A percentile compares a stretch with the other conserved stretches of the same genome.
Evolutionary conservation across 1,140 invertebrate species (phyloP).

Genomic region (Aphaenogaster rudis): DNA sequence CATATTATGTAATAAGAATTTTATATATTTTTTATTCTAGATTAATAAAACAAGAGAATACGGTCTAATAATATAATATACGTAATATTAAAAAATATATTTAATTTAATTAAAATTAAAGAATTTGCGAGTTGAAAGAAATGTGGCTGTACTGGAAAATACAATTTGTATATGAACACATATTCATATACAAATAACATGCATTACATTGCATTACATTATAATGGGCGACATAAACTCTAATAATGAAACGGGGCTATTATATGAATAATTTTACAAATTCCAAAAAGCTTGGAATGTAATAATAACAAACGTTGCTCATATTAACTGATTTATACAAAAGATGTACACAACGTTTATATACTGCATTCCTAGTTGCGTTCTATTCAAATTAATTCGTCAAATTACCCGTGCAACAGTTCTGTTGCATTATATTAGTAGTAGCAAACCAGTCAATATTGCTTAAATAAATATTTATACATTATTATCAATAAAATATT

Average conservation of each 20-base stretch:
- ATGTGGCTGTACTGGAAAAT: neutral
- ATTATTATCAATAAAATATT: neutral
- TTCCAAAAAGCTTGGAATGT: neutral
- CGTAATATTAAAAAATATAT: neutral
- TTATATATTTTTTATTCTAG: neutral
- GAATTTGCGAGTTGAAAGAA: neutral
- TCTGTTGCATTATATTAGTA: neutral
- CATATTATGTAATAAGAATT: neutral
- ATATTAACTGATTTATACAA: neutral
- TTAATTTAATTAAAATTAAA: neutral
- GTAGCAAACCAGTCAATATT: neutral
- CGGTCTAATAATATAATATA: neutral
- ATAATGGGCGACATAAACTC: neutral
- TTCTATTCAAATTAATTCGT: conserved; percentile 13
- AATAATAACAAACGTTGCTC: neutral
- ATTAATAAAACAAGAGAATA: conserved; percentile 10
- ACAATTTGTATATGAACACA: neutral
- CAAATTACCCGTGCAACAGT: neutral
- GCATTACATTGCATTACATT: neutral
- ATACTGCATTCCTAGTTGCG: neutral
- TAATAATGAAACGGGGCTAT: neutral
- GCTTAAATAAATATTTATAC: neutral
- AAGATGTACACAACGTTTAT: neutral
- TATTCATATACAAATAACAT: neutral
- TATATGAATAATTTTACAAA: conserved; percentile 33